Evolutionary conservation across 2,113 vertebrate genomes (phyloP).

Genomic region (Pelusios castaneus): DNA sequence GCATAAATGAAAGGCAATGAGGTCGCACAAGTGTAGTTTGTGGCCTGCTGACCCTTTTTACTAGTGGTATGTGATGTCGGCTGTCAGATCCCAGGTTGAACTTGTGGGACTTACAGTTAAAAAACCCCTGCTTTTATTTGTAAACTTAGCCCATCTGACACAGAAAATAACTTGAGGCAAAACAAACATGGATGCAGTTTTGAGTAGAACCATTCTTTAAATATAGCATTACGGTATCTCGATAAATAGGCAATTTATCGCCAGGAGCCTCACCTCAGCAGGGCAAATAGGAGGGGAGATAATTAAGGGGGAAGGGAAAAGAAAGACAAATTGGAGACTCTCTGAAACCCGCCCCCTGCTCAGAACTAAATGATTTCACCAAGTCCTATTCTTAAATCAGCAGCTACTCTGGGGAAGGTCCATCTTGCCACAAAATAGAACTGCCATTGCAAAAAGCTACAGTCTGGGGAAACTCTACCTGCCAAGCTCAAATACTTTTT

Average conservation of each 20-base stretch:
- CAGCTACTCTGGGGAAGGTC: not conserved
- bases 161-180: too few relatives aligned
- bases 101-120: not conserved
- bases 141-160: not conserved
- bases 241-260: not conserved
- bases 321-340: not conserved
- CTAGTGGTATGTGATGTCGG: slow-evolving; percentile 3
- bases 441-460: not conserved
- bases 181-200: too few relatives aligned
- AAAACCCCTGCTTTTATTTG: not conserved
- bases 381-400: not conserved
- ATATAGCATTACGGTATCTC: not conserved
- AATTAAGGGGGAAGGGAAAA: slow-evolving; percentile 16
- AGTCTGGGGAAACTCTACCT: not conserved
- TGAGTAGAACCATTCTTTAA: not conserved
- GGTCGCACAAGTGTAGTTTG: not conserved
- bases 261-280: not conserved
- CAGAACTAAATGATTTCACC: not conserved
- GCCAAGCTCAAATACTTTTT: not conserved
- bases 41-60: not conserved
- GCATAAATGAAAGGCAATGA: not conserved
- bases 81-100: slow-evolving; percentile 4
- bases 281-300: slow-evolving; percentile 11
- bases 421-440: not conserved
- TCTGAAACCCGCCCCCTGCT: not conserved